Conservation (phyloP, 1,140 invertebrate genomes). For the Gonioctena quinquepunctata region DNA sequence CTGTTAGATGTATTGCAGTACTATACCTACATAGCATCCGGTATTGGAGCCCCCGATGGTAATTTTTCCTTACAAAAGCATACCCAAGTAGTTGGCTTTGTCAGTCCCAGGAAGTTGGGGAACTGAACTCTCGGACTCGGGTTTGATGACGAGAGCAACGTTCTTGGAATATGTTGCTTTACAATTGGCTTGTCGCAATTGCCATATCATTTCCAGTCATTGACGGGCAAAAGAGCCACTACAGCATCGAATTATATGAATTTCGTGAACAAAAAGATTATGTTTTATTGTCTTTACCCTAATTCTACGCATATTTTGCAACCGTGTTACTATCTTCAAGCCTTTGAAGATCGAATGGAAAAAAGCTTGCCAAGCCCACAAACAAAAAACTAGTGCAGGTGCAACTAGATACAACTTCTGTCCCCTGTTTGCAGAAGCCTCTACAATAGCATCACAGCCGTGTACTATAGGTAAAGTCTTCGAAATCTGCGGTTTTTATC, state of each 20-base stretch:
- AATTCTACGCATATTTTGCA: slow-evolving; percentile 55
- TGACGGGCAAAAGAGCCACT: slow-evolving; percentile 54
- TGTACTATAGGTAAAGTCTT: no score
- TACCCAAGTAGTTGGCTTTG: slow-evolving; percentile 36
- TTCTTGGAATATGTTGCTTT: slow-evolving; percentile 55
- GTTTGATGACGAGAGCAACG: slow-evolving; percentile 52
- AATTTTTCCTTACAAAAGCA: slow-evolving; percentile 35
- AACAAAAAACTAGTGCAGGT: no score
- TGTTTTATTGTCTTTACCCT: slow-evolving; percentile 51
- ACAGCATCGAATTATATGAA: slow-evolving; percentile 46
- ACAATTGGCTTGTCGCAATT: slow-evolving; percentile 41
- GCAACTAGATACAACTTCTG: no score
- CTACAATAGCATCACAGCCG: no score
- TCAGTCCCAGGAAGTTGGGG: slow-evolving; percentile 48
- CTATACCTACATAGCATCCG: no score
- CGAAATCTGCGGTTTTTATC: no score
- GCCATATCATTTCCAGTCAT: slow-evolving; percentile 52
- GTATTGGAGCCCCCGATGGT: slow-evolving; percentile 49
- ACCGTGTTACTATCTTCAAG: slow-evolving; percentile 50
- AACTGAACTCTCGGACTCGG: slow-evolving; percentile 46
- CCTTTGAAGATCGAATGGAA: no score
- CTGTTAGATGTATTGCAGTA: no score
- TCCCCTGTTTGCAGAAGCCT: no score
- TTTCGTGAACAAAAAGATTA: slow-evolving; percentile 55
- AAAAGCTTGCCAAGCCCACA: no score